Base-by-base conservation (phyloP, 1,140 invertebrate genomes). In the Homalodisca vitripennis region DNA sequence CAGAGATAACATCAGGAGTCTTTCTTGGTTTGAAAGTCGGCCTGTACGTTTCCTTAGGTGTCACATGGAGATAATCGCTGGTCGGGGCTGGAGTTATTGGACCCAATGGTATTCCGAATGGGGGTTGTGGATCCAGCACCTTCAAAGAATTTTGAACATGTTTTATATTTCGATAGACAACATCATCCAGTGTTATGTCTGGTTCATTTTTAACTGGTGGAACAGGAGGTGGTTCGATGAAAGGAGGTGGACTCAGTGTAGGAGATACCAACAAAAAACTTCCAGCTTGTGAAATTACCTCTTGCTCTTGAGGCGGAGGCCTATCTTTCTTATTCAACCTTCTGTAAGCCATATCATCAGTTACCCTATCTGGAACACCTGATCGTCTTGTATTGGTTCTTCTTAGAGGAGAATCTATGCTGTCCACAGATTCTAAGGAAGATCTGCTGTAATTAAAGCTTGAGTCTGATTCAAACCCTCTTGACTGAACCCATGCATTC, bases 81-180 rank as follows among this genome's bases (percentile, higher is more conserved):
- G 89, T 86, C 0, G 92, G 84, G 20, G 89, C 87, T 6, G 87
- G 83, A 0, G 90, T 84, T 3, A 93, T 85, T 10, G 92, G 92
- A 3, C 90, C 90, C 12, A 95, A 75, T 0, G 93, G 93, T 74
- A 96, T 95, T 17, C 93, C 93, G 78, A 96, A 95, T 0, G 91
- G 92, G 27, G 92, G 93, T 76, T 95, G 93, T 6, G 90, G 91
- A 67, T 94, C 92, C 0, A 84, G 73, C 1, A 91, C 84, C 76
- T 87, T 90, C 27, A 88, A 79, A 17, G 85, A 85, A 76, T 86
- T 88, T 73, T 92, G 93, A 0, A 89, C 87, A 75, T 90, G 86
- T 74, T 88, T 88, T 64, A 93, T 86, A 73, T 87, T 92, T 71
- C 93, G 83, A 77, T 89, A 94, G 2, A 91, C 87, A 0, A 95